phyloP scores from a whole-genome alignment of 2,888 invertebrate species.

The Acronicta alni region DNA sequence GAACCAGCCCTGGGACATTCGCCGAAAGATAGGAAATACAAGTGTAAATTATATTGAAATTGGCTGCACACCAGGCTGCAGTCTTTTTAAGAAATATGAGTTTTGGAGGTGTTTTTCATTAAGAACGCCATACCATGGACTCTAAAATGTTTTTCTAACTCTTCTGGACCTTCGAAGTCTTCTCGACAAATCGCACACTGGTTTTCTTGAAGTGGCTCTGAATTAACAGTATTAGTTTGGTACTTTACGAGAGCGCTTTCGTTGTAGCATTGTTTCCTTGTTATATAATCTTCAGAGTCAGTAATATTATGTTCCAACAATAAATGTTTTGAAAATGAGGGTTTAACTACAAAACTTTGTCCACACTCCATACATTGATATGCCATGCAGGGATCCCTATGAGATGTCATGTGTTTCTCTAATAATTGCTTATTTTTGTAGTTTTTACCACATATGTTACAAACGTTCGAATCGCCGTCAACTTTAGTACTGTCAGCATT shows the following conservation, averaged over 20 bases:
- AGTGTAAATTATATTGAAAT: too few relatives aligned
- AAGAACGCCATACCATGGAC: conserved; percentile 95
- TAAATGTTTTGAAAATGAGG: conserved; percentile 93
- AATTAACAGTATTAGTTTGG: conserved; percentile 66
- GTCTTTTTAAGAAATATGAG: conserved; percentile 15
- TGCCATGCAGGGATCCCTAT: conserved; percentile 88
- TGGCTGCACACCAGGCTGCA: neutral
- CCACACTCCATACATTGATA: conserved; percentile 94
- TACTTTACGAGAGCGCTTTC: conserved; percentile 82
- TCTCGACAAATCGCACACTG: conserved; percentile 93
- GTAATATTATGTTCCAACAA: conserved; percentile 91
- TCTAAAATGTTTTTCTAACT: conserved; percentile 92
- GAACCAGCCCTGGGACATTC: too few relatives aligned
- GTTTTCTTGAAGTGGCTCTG: conserved; percentile 86
- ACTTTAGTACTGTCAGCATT: conserved; percentile 4
- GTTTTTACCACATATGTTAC: conserved; percentile 79
- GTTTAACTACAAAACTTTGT: conserved; percentile 92
- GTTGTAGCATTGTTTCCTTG: conserved; percentile 88
- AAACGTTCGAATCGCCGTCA: conserved; percentile 61
- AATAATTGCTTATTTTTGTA: conserved; percentile 74
- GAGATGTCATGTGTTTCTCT: conserved; percentile 82
- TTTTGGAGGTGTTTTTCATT: conserved; percentile 80
- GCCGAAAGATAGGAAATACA: too few relatives aligned
- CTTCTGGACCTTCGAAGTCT: conserved; percentile 89
- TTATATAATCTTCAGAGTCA: conserved; percentile 90